Percentiles rank a stretch among this genome's conserved stretches.
Conservation (phyloP, 2,113 vertebrate species). For the Sphyrna mokarran region DNA sequence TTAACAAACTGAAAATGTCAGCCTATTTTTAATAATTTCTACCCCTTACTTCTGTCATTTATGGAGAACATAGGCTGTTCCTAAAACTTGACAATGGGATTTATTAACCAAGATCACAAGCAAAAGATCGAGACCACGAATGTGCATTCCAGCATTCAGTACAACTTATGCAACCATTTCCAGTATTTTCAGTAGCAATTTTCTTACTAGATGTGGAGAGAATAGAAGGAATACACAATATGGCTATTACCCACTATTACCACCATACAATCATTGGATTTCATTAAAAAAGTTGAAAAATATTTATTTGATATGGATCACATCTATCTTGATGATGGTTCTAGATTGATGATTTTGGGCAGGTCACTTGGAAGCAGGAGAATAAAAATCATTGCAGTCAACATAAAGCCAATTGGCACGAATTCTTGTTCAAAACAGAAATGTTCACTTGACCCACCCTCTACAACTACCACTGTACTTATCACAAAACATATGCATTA, state of each 20-base stretch:
- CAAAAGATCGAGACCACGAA: neutral
- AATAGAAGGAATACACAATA: neutral
- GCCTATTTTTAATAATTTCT: neutral
- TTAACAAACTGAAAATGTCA: neutral
- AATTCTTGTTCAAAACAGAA: neutral
- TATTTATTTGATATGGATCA: neutral
- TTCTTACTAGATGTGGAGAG: neutral
- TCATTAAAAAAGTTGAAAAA: neutral
- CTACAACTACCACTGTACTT: constrained; percentile 20
- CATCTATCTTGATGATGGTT: neutral
- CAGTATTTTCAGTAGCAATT: neutral
- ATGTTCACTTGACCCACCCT: neutral
- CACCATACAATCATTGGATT: neutral
- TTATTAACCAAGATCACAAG: neutral
- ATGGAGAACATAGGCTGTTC: neutral
- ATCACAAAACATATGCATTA: constrained; percentile 36
- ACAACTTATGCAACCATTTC: neutral
- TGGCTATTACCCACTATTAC: neutral
- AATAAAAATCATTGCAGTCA: neutral
- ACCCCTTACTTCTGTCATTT: neutral
- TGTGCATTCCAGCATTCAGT: neutral
- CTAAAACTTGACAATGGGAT: neutral
- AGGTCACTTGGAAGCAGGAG: neutral
- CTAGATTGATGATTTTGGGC: neutral
- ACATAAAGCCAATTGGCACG: neutral